These are phyloP conservation scores for Andrena cerasifolii DNA, from an alignment of 1,140 invertebrate genomes.

Conservation along the genomic window DNA sequence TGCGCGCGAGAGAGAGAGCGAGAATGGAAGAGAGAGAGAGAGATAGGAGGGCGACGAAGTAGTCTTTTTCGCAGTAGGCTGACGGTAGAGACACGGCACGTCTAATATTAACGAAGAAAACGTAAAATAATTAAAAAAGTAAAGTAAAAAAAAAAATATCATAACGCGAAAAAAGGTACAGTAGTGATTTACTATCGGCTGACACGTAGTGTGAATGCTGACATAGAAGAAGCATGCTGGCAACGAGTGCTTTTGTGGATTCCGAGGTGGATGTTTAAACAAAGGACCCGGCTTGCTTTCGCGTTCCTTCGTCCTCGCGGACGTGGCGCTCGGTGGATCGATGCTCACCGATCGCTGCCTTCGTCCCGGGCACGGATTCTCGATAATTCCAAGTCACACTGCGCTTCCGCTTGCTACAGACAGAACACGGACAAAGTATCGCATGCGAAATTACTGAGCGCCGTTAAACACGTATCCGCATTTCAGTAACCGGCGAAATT, in stretches of 20 bases:
- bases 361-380: too few species aligned
- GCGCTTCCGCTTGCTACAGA: too few species aligned
- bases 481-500: too few species aligned
- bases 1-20: background rate
- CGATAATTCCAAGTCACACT: too few species aligned
- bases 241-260: slow-evolving; percentile 61
- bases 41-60: slow-evolving; percentile 52
- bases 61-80: slow-evolving; percentile 77
- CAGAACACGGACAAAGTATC: too few species aligned
- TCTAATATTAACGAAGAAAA: slow-evolving; percentile 75
- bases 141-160: slow-evolving; percentile 76
- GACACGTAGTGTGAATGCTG: slow-evolving; percentile 76
- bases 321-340: too few species aligned
- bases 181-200: slow-evolving; percentile 77
- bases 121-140: slow-evolving; percentile 61
- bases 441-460: too few species aligned
- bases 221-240: slow-evolving; percentile 74
- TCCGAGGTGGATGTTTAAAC: slow-evolving; percentile 16
- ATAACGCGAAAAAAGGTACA: slow-evolving; percentile 76
- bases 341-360: too few species aligned
- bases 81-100: slow-evolving; percentile 78
- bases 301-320: background rate
- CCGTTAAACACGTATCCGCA: too few species aligned
- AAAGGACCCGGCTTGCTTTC: background rate
- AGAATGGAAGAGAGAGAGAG: background rate